phyloP scores from a whole-genome alignment of 2,113 vertebrate species.

The Eptesicus fuscus region DNA sequence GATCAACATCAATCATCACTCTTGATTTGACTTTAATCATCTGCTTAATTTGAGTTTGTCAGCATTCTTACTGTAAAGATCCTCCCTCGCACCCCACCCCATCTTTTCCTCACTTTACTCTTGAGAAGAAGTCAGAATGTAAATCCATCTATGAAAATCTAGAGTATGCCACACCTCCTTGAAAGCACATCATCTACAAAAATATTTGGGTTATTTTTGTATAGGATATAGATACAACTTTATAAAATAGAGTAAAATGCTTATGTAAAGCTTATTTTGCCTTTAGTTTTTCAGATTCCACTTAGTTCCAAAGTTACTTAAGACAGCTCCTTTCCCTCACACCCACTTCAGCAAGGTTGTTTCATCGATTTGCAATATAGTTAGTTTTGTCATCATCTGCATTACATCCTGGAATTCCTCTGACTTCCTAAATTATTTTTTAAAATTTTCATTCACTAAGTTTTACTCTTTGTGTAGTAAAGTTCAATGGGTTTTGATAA shows the following conservation, averaged over 20 bases:
- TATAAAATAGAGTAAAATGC: background rate
- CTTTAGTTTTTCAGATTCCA: background rate
- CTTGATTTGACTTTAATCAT: background rate
- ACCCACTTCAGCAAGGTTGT: background rate
- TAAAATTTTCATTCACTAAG: background rate
- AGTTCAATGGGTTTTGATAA: slow-evolving; percentile 4
- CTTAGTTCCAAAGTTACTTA: background rate
- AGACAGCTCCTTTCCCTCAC: background rate
- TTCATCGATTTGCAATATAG: background rate
- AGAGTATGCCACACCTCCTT: background rate
- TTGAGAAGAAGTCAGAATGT: background rate
- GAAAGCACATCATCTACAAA: background rate
- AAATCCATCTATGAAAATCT: background rate
- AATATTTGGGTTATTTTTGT: background rate
- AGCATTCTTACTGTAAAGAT: background rate
- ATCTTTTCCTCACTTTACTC: background rate
- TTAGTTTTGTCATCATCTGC: background rate
- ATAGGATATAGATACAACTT: background rate
- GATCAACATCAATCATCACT: background rate
- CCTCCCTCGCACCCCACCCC: too few relatives aligned
- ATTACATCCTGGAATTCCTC: background rate
- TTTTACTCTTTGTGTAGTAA: background rate
- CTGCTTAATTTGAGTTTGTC: background rate
- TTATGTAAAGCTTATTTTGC: background rate
- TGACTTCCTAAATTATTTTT: background rate